Conservation (phyloP, 1,140 invertebrate species). For the Drosophila navojoa region DNA sequence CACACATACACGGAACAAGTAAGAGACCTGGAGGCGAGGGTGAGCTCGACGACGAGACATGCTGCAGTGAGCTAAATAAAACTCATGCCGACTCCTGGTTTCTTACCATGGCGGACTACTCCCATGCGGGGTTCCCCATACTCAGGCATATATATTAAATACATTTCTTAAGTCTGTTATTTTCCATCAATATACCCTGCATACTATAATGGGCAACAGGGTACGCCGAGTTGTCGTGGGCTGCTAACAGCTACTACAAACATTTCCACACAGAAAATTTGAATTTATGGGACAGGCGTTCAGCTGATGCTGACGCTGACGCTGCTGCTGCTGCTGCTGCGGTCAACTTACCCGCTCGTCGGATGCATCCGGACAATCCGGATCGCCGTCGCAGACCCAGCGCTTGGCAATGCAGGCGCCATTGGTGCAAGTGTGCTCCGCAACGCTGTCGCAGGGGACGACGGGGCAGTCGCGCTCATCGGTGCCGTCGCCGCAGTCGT, state of each 20-base stretch:
- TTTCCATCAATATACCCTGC: background rate
- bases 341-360: conserved; percentile 89
- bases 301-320: background rate
- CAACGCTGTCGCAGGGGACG: conserved; percentile 87
- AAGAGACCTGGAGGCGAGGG: background rate
- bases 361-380: conserved; percentile 91
- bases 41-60: background rate
- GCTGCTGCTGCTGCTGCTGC: background rate
- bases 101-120: too few relatives aligned
- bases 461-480: conserved; percentile 92
- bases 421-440: conserved; percentile 89
- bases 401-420: conserved; percentile 88
- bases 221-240: conserved; percentile 5
- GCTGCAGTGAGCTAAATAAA: background rate
- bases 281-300: conserved; percentile 59
- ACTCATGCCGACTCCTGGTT: background rate
- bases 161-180: too few relatives aligned
- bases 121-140: too few relatives aligned
- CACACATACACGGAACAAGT: conserved; percentile 15
- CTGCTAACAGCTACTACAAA: conserved; percentile 12
- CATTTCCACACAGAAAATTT: conserved; percentile 38
- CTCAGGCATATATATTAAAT: too few relatives aligned
- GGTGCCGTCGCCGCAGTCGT: conserved; percentile 93
- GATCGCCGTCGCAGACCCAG: conserved; percentile 94
- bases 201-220: background rate